Conservation (phyloP, 2,113 vertebrate genomes). For the Microtus ochrogaster region DNA sequence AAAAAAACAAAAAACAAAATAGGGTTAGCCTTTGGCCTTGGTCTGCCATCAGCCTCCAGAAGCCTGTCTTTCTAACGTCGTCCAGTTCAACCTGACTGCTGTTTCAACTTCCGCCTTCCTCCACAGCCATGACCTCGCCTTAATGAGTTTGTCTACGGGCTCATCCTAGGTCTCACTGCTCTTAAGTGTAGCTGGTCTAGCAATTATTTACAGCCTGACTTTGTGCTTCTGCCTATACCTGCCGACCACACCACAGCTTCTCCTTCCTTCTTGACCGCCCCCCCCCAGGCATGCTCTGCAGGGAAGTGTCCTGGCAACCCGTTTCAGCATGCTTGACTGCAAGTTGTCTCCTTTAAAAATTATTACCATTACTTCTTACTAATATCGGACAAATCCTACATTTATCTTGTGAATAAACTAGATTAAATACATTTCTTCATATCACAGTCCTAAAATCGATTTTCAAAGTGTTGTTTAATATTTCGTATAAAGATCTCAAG, state of each 20-base stretch:
- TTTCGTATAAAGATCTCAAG: not conserved
- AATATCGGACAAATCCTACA: not conserved
- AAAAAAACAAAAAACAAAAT: not conserved
- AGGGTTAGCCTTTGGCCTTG: not conserved
- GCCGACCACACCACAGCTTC: not conserved
- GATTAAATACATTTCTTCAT: not conserved
- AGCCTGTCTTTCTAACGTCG: not conserved
- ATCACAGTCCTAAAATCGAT: not conserved
- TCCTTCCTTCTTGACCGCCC: not conserved
- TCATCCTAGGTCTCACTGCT: not conserved
- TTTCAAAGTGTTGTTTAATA: constrained; percentile 47
- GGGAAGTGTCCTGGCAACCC: not conserved
- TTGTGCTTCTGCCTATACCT: not conserved
- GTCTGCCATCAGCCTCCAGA: not conserved
- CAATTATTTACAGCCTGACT: not conserved
- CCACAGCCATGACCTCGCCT: not conserved
- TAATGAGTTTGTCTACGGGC: not conserved
- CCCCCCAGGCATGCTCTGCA: no score
- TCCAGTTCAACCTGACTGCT: not conserved
- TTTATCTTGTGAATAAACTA: not conserved
- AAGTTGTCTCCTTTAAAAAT: not conserved
- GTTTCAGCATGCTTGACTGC: not conserved
- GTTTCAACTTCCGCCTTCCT: not conserved
- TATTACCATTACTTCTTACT: not conserved
- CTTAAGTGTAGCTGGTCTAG: not conserved